These are phyloP conservation scores for Tetramorium simillimum DNA, from an alignment of 1,140 invertebrate genomes.

Conservation along the genomic window DNA sequence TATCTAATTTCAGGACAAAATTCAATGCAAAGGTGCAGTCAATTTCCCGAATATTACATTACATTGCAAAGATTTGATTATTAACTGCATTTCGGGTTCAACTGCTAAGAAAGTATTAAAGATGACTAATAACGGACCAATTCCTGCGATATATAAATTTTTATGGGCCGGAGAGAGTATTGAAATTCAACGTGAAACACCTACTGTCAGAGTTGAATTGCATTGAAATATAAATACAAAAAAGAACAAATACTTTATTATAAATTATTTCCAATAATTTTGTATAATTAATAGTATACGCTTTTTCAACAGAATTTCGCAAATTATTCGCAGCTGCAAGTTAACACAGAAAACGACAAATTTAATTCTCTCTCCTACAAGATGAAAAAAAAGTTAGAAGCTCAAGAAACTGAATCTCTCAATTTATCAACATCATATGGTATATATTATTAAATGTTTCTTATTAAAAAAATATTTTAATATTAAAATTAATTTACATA, in stretches of 20 bases:
- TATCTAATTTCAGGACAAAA: conserved; percentile 79
- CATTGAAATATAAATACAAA: neutral
- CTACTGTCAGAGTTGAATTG: neutral
- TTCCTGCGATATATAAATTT: conserved; percentile 82
- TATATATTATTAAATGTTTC: neutral
- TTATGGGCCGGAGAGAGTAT: conserved; percentile 79
- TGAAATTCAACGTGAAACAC: conserved; percentile 56
- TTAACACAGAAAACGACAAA: neutral
- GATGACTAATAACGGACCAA: conserved; percentile 83
- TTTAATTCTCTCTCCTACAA: neutral
- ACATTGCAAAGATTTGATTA: conserved; percentile 75
- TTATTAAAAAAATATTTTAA: neutral
- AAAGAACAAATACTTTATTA: neutral
- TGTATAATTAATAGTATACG: neutral
- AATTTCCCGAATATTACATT: conserved; percentile 84
- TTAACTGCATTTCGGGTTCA: conserved; percentile 79
- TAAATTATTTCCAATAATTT: neutral
- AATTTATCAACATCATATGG: neutral
- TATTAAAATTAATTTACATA: neutral
- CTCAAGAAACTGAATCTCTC: neutral
- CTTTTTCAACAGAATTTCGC: neutral
- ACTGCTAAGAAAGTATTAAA: conserved; percentile 75
- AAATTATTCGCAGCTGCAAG: neutral
- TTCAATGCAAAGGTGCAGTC: conserved; percentile 82
- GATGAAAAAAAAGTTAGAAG: neutral